A percentile compares a stretch with the other conserved stretches of the same genome.
These are phyloP conservation scores for Lysandra coridon DNA, from an alignment of 2,888 invertebrate genomes.

Conservation along the genomic window DNA sequence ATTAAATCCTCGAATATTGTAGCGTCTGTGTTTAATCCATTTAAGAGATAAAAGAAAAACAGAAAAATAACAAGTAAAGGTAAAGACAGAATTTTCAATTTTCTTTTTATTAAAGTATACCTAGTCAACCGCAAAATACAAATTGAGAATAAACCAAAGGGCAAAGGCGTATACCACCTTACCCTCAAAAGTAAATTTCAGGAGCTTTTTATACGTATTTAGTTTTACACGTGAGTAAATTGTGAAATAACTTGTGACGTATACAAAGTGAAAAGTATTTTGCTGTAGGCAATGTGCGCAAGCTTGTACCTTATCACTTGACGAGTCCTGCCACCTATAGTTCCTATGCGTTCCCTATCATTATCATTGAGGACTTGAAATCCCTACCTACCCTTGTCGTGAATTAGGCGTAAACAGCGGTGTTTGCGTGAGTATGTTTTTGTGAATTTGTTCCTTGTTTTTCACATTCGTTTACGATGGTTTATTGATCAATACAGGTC, in stretches of 20 bases:
- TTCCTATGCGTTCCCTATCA: too few species aligned
- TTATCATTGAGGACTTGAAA: too few species aligned
- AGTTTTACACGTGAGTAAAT: not conserved
- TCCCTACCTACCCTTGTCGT: too few species aligned
- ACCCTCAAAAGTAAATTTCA: not conserved
- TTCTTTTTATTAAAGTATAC: conserved; percentile 11
- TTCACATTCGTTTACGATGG: too few species aligned
- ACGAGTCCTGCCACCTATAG: too few species aligned
- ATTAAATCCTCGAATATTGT: not conserved
- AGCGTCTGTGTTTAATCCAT: not conserved
- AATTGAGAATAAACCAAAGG: not conserved
- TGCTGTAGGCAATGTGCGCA: too few species aligned
- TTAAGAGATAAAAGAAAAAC: not conserved
- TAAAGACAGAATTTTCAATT: not conserved
- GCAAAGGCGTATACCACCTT: not conserved
- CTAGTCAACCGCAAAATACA: conserved; percentile 2
- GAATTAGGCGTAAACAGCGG: too few species aligned
- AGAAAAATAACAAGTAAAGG: not conserved
- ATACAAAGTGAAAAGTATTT: not conserved
- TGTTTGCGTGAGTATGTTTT: too few species aligned
- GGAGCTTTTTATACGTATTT: not conserved
- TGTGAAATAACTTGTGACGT: not conserved
- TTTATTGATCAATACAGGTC: too few species aligned
- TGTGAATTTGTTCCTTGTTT: too few species aligned
- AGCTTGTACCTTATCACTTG: too few species aligned